Percentiles rank a stretch among this genome's conserved stretches.
These are phyloP conservation scores for Blera fallax DNA, from an alignment of 2,888 invertebrate species.

Conservation along the genomic window DNA sequence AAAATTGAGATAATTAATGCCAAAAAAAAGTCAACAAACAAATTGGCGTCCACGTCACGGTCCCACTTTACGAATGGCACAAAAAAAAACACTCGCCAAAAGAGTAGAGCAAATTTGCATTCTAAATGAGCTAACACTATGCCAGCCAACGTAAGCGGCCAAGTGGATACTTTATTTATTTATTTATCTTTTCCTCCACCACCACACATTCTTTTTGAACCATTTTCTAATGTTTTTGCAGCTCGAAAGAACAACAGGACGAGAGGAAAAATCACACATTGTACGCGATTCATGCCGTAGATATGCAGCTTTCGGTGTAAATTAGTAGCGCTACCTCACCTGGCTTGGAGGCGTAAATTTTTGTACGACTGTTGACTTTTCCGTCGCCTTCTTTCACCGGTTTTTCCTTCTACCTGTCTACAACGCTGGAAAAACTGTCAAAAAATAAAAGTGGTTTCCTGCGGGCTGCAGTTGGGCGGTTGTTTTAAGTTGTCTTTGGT, in stretches of 20 bases:
- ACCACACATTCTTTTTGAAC: not conserved
- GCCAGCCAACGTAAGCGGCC: slow-evolving; percentile 40
- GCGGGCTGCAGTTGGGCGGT: slow-evolving; percentile 22
- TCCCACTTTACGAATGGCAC: slow-evolving; percentile 20
- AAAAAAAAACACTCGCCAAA: not conserved
- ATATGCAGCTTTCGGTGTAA: slow-evolving; percentile 40
- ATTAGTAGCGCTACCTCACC: slow-evolving; percentile 30
- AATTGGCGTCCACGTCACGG: slow-evolving; percentile 45
- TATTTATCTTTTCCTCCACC: slow-evolving; percentile 7
- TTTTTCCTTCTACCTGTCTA: not conserved
- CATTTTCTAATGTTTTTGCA: slow-evolving; percentile 21
- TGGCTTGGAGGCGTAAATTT: slow-evolving; percentile 32
- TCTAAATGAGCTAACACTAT: slow-evolving; percentile 53
- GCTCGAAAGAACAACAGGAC: slow-evolving; percentile 28
- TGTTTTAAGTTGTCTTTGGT: slow-evolving; percentile 16
- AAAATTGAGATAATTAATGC: slow-evolving; percentile 36
- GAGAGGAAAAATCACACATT: slow-evolving; percentile 17
- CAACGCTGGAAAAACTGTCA: slow-evolving; percentile 47
- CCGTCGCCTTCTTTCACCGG: not conserved
- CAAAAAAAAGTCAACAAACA: slow-evolving; percentile 17
- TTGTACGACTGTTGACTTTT: slow-evolving; percentile 42
- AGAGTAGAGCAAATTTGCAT: slow-evolving; percentile 34
- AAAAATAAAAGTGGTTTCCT: slow-evolving; percentile 45
- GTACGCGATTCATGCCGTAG: slow-evolving; percentile 10
- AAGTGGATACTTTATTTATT: slow-evolving; percentile 46